Base-by-base conservation (phyloP, 2,888 invertebrate species). In the Orthosia cruda region DNA sequence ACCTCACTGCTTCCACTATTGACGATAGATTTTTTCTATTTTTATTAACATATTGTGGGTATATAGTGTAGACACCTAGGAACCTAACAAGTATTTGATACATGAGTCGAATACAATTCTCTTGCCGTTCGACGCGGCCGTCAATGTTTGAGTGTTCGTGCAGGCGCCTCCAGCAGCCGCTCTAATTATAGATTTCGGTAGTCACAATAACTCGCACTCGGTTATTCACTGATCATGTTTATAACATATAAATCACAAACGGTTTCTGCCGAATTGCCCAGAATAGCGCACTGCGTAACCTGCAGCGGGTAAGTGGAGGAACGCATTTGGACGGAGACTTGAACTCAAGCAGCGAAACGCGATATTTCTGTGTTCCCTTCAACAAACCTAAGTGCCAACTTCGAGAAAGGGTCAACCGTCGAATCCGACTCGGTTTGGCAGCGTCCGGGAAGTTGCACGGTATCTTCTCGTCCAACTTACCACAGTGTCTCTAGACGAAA, bases 141-240 rank as follows among this genome's bases (percentile, higher is more conserved):
- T 75, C 70, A 66, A 71, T 80, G 80, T 88, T 86, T 83, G 89
- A 88, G 89, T 89, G 89, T 88, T 88, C 86, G 87, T 87, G 84
- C 87, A 86, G 80, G 88, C 89, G 88, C 80, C 74, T 85, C 87
- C 89, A 84, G 88, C 87, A 89, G 88, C 89, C 87, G 88, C 79
- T 93, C 93, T 93, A 94, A 92, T 94, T 93, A 91, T 95, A 95
- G 90, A 87, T 77, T 78, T 84, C 82, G 85, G 91, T 90, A 89
- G 91, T 90, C 92, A 92, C 92, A 93, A 94, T 94, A 93, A 93
- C 92, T 91, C 90, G 89, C 91, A 88, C 90, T 90, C 91, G 83
- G 91, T 91, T 89, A 92, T 92, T 92, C 92, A 92, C 92, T 94
- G 94, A 95, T 94, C 94, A 93, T 95, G 95, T 95, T 95, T 95